Percentiles rank a stretch among this genome's conserved stretches.
phyloP scores from a whole-genome alignment of 2,888 invertebrate genomes.

The Zygothrica quintamaculata region DNA sequence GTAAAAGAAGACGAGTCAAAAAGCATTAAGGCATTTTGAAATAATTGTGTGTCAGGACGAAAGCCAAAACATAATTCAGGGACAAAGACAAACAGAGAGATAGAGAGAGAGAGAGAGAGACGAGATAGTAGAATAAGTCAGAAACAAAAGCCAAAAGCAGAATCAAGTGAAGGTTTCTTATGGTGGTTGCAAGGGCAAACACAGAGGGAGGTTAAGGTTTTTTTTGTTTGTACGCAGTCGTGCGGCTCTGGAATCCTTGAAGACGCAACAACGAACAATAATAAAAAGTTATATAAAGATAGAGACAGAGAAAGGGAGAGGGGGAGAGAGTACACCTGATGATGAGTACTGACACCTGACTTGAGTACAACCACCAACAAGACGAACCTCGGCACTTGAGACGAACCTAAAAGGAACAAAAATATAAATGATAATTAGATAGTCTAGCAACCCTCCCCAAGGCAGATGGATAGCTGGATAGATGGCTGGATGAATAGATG shows the following conservation, averaged over 20 bases:
- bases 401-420: slow-evolving; percentile 49
- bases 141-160: neutral
- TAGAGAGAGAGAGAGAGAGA: too few relatives aligned
- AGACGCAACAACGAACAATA: slow-evolving; percentile 6
- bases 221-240: slow-evolving; percentile 64
- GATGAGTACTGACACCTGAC: slow-evolving; percentile 66
- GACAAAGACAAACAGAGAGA: too few relatives aligned
- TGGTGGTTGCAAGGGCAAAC: slow-evolving; percentile 15
- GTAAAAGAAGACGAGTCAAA: slow-evolving; percentile 17
- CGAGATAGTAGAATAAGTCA: too few relatives aligned
- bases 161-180: slow-evolving; percentile 7
- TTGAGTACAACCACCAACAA: slow-evolving; percentile 5
- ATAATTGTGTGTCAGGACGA: slow-evolving; percentile 62
- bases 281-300: too few relatives aligned
- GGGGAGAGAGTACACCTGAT: slow-evolving; percentile 71
- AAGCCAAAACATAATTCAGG: slow-evolving; percentile 34
- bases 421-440: slow-evolving; percentile 77
- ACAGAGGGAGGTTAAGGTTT: slow-evolving; percentile 42
- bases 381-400: slow-evolving; percentile 38
- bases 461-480: slow-evolving; percentile 12
- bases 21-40: slow-evolving; percentile 62
- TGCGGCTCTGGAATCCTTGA: slow-evolving; percentile 69
- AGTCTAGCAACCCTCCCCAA: slow-evolving; percentile 72
- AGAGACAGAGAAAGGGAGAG: too few relatives aligned
- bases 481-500: slow-evolving; percentile 29